Percentiles rank a stretch among this genome's conserved stretches.
Evolutionary conservation across 1,140 invertebrate genomes (phyloP).

Genomic region (Marisa cornuarietis): DNA sequence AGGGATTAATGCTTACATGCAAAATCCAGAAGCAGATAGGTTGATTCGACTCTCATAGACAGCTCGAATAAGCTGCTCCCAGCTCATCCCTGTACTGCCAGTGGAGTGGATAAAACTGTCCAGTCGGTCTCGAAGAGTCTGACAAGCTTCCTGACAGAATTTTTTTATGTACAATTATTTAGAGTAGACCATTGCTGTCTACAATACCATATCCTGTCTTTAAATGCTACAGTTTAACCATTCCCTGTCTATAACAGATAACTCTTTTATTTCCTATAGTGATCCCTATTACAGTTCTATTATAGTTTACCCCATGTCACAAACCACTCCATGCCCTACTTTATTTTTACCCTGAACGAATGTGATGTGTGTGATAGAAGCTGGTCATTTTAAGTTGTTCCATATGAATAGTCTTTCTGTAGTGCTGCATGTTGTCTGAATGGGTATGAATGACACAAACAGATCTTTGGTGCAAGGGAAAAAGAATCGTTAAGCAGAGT

Average conservation of each 20-base stretch:
- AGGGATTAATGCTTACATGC: conserved; percentile 64
- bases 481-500: too few species aligned
- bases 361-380: too few species aligned
- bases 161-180: background rate
- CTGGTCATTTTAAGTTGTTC: too few species aligned
- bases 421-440: too few species aligned
- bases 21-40: conserved; percentile 87
- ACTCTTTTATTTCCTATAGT: background rate
- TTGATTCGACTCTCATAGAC: conserved; percentile 85
- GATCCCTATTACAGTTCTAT: too few species aligned
- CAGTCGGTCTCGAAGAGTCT: conserved; percentile 79
- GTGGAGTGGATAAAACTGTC: conserved; percentile 80
- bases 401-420: too few species aligned
- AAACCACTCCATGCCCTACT: too few species aligned
- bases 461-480: too few species aligned
- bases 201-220: background rate
- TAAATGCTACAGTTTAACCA: background rate
- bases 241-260: background rate
- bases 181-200: background rate
- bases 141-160: conserved; percentile 79
- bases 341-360: too few species aligned
- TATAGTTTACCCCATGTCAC: too few species aligned
- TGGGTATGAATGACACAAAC: too few species aligned
- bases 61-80: conserved; percentile 76
- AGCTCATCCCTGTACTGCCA: conserved; percentile 85